Evolutionary conservation across 2,888 invertebrate species (phyloP).

Genomic region (Ormyrus nitidulus): DNA sequence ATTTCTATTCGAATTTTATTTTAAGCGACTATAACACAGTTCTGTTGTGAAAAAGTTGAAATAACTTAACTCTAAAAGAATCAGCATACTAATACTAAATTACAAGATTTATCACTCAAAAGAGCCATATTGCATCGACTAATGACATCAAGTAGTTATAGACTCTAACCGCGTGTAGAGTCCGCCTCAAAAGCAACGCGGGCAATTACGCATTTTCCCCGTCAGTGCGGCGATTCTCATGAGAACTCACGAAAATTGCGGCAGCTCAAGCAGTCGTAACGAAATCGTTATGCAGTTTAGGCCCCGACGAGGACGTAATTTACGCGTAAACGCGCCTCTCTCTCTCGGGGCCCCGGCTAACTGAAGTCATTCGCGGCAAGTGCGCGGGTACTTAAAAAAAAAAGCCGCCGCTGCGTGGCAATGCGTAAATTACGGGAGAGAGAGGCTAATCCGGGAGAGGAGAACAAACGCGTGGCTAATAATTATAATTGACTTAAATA

Average conservation of each 20-base stretch:
- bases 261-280: slow-evolving; percentile 34
- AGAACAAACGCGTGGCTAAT: slow-evolving; percentile 49
- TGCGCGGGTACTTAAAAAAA: slow-evolving; percentile 19
- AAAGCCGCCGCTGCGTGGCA: not conserved
- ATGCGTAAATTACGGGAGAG: slow-evolving; percentile 42
- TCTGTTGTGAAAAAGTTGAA: too few relatives aligned
- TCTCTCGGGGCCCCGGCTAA: slow-evolving; percentile 17
- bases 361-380: slow-evolving; percentile 37
- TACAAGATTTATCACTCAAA: too few relatives aligned
- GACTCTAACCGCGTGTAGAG: not conserved
- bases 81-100: too few relatives aligned
- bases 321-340: slow-evolving; percentile 45
- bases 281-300: slow-evolving; percentile 41
- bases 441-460: slow-evolving; percentile 42
- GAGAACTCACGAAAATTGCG: slow-evolving; percentile 21
- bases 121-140: too few relatives aligned
- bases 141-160: too few relatives aligned
- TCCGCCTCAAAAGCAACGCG: slow-evolving; percentile 3
- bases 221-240: not conserved
- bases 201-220: slow-evolving; percentile 21
- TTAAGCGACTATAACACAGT: too few relatives aligned
- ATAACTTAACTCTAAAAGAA: too few relatives aligned
- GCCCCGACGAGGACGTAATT: slow-evolving; percentile 41
- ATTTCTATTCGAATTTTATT: too few relatives aligned
- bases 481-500: slow-evolving; percentile 55